A percentile compares a stretch with the other conserved stretches of the same genome.
phyloP scores from a whole-genome alignment of 2,888 invertebrate species.

The Aleiodes testaceus region DNA sequence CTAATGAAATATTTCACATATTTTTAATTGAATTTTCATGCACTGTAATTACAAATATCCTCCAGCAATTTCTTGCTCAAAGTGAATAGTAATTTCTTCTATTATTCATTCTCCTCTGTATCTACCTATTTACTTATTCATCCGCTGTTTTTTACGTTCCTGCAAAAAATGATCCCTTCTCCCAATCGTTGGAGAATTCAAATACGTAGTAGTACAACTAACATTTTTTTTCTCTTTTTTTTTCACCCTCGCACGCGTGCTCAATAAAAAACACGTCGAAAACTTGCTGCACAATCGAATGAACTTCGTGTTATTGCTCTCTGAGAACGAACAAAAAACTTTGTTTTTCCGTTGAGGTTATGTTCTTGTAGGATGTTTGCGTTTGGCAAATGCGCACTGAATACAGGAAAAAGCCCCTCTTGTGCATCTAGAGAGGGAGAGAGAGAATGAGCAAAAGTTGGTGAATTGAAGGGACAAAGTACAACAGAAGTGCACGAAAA shows the following conservation, averaged over 20 bases:
- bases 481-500: neutral
- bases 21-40: no score
- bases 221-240: neutral
- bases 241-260: neutral
- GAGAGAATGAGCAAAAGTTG: no score
- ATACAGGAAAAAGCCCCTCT: slow-evolving; percentile 5
- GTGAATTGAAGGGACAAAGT: neutral
- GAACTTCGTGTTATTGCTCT: slow-evolving; percentile 20
- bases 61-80: no score
- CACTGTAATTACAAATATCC: no score
- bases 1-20: no score
- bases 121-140: no score
- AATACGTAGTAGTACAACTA: neutral
- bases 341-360: slow-evolving; percentile 18
- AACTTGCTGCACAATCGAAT: neutral
- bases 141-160: no score
- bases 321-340: slow-evolving; percentile 1
- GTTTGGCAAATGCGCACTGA: slow-evolving; percentile 21
- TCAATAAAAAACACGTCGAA: slow-evolving; percentile 2
- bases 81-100: no score
- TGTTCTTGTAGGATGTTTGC: slow-evolving; percentile 27
- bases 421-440: no score
- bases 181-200: neutral
- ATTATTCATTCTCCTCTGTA: no score
- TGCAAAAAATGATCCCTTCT: neutral